Percentiles rank a stretch among this genome's conserved stretches.
Evolutionary conservation across 2,888 invertebrate species (phyloP).

Genomic region (Cephus spinipes): DNA sequence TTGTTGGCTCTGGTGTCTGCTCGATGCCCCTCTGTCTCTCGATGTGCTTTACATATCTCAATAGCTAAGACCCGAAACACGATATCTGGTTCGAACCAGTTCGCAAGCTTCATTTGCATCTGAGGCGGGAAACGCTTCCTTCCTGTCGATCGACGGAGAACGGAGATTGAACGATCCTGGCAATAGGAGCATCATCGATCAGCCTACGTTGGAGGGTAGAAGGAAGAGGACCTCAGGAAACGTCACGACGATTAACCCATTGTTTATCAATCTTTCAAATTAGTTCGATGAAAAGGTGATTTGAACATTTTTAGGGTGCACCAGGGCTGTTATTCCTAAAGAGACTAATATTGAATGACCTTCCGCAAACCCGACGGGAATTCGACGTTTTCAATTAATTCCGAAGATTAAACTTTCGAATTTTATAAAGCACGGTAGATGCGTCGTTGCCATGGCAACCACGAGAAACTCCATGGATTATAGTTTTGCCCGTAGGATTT

Average conservation of each 20-base stretch:
- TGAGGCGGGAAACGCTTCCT: conserved; percentile 6
- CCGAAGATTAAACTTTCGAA: neutral
- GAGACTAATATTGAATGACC: neutral
- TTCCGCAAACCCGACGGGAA: neutral
- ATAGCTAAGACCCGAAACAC: neutral
- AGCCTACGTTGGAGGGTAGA: neutral
- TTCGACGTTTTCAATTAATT: neutral
- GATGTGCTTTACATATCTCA: neutral
- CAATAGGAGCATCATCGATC: neutral
- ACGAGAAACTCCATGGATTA: neutral
- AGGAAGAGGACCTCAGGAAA: neutral
- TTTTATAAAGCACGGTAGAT: neutral
- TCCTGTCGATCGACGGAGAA: neutral
- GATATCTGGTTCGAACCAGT: conserved; percentile 30
- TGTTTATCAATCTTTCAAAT: neutral
- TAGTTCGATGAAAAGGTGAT: neutral
- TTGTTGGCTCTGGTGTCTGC: conserved; percentile 14
- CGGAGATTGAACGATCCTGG: neutral
- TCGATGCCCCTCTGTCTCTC: neutral
- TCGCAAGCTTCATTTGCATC: conserved; percentile 30
- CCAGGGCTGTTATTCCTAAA: neutral
- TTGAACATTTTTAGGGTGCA: neutral
- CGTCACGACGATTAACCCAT: neutral
- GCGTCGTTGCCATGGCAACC: neutral
- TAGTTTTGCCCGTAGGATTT: neutral